These are phyloP conservation scores for Homarus americanus DNA, from an alignment of 1,140 invertebrate genomes.

Conservation along the genomic window DNA sequence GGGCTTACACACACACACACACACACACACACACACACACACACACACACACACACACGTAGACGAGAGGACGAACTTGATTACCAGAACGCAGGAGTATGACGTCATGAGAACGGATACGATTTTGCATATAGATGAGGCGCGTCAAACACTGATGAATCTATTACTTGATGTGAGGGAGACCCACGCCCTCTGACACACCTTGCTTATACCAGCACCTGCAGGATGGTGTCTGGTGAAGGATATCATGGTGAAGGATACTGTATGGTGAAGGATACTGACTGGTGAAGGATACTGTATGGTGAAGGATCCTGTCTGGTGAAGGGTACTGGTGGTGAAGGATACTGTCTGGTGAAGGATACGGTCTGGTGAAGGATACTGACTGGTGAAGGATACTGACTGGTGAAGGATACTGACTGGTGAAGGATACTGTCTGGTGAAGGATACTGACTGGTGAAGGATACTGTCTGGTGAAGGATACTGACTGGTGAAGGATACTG, in stretches of 20 bases:
- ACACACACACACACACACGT: conserved; percentile 7
- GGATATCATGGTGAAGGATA: background rate
- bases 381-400: too few species aligned
- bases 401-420: too few species aligned
- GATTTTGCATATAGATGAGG: conserved; percentile 18
- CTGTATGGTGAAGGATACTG: too few species aligned
- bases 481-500: too few species aligned
- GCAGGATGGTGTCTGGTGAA: background rate
- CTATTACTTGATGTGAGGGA: background rate
- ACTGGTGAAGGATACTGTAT: too few species aligned
- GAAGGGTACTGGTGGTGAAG: too few species aligned
- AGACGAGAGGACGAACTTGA: background rate
- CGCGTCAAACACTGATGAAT: conserved; percentile 10
- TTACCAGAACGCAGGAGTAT: background rate
- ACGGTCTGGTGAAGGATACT: too few species aligned
- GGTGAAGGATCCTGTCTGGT: too few species aligned
- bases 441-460: too few species aligned
- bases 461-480: too few species aligned
- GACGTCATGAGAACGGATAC: conserved; percentile 16
- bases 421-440: too few species aligned
- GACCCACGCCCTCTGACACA: background rate
- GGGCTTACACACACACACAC: background rate
- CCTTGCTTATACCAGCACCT: background rate
- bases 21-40: conserved; percentile 32
- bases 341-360: too few species aligned